Base-by-base conservation (phyloP, 2,113 vertebrate genomes). In the Heterocephalus glaber region DNA sequence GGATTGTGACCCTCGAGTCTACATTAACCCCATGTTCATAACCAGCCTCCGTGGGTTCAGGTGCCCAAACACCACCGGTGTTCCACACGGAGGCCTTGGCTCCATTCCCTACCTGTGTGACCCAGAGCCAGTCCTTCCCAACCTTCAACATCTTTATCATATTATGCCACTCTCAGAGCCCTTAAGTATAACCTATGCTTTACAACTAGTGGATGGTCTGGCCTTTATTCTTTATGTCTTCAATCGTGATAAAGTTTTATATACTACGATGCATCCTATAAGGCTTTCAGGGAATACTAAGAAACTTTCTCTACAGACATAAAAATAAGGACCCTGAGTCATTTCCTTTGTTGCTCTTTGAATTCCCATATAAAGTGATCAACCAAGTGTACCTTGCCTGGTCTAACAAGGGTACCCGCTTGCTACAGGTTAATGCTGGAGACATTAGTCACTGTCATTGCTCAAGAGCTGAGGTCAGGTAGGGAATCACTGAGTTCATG, bases 281-380 rank as follows among this genome's bases (percentile, higher is more conserved):
- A 93, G 44, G 38, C 56, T 92, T 93, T 92, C 85, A 90, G 92
- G 65, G 41, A 79, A 96, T 90, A 84, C 52, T 86, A 77, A 93
- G 89, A 80, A 94, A 86, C 83, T 87, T 96, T 90, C 90, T 92
- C 87, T 87, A 28, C 9, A 47, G 61, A 88, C 95, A 79, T 87
- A 97, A 94, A 97, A 96, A 96, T 96, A 96, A 93, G 38, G 9
- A 58, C 60, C 63, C 70, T 89, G 94, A 97, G 86, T 97, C 97
- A 98, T 52, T 94, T 95, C 85, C 92, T 97, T 95, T 96, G 94
- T 95, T 95, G 72, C 60, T 90, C 54, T 95, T 91, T 68, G 47
- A 95, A 90, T 97, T 92, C 41, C 97, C 96, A 95, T 97, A 96
- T 97, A 97, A 96, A 97, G 97, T 89, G 84, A 95, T 90, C 87